Conservation (phyloP, 1,140 invertebrate genomes). For the Trichoplusia ni region DNA sequence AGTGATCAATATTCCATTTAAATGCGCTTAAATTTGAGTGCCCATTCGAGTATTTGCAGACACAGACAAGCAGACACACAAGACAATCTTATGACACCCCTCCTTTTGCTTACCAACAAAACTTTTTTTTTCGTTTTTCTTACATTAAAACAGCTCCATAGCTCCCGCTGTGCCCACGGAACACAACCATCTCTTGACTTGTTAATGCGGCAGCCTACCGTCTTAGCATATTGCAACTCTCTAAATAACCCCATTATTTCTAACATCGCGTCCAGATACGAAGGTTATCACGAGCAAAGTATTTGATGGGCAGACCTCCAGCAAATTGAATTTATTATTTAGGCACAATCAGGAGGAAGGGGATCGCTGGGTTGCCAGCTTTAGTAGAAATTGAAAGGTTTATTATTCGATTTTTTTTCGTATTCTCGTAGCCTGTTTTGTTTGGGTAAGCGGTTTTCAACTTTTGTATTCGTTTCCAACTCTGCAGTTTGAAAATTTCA, state of each 20-base stretch:
- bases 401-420: neutral
- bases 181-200: conserved; percentile 77
- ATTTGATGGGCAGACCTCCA: conserved; percentile 61
- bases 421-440: neutral
- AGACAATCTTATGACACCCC: neutral
- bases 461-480: no score
- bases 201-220: conserved; percentile 77
- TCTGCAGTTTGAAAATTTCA: no score
- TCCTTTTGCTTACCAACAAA: neutral
- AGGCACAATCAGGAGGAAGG: conserved; percentile 62
- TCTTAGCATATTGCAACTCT: conserved; percentile 80
- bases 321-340: conserved; percentile 79
- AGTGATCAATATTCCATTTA: no score
- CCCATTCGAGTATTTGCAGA: no score
- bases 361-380: conserved; percentile 22
- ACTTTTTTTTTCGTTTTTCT: no score
- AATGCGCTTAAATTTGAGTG: no score
- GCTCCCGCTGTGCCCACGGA: conserved; percentile 33
- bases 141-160: conserved; percentile 42
- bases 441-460: neutral
- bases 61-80: neutral
- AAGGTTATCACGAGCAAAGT: conserved; percentile 74
- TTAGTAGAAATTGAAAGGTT: neutral
- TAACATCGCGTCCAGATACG: conserved; percentile 67
- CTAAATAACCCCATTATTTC: conserved; percentile 78